Conservation (phyloP, 2,113 vertebrate species). For the Lathamus discolor region DNA sequence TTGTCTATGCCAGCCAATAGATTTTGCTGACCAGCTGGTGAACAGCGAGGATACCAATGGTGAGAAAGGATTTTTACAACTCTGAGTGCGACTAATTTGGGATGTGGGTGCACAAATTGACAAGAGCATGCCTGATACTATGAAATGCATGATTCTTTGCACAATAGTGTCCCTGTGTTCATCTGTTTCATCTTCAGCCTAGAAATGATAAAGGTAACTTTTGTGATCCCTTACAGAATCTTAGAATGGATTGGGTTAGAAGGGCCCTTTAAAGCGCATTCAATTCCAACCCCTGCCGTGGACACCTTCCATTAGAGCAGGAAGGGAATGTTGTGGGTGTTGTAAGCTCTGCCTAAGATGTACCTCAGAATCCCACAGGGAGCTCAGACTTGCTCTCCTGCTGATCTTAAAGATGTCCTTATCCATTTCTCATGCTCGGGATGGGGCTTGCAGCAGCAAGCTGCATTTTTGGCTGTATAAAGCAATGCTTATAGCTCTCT, state of each 20-base stretch:
- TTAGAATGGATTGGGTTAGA: neutral
- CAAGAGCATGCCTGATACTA: neutral
- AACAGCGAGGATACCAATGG: neutral
- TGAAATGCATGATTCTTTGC: neutral
- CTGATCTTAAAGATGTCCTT: neutral
- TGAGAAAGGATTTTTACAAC: neutral
- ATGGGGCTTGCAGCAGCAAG: constrained; percentile 17
- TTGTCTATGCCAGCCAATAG: neutral
- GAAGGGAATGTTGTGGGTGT: neutral
- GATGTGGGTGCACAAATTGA: neutral
- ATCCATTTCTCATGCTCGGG: neutral
- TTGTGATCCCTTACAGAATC: rapidly evolving
- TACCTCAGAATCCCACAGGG: neutral
- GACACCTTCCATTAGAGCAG: neutral
- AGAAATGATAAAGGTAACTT: neutral
- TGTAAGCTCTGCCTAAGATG: neutral
- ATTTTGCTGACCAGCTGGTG: neutral
- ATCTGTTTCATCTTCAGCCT: neutral
- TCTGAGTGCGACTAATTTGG: neutral
- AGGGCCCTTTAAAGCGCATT: neutral
- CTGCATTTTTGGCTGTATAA: constrained; percentile 14
- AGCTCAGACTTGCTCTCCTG: neutral
- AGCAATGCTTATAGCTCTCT: neutral
- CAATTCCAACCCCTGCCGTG: neutral
- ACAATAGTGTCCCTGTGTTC: neutral